phyloP scores from a whole-genome alignment of 2,888 invertebrate genomes.

The Drosophila flavopinicola region DNA sequence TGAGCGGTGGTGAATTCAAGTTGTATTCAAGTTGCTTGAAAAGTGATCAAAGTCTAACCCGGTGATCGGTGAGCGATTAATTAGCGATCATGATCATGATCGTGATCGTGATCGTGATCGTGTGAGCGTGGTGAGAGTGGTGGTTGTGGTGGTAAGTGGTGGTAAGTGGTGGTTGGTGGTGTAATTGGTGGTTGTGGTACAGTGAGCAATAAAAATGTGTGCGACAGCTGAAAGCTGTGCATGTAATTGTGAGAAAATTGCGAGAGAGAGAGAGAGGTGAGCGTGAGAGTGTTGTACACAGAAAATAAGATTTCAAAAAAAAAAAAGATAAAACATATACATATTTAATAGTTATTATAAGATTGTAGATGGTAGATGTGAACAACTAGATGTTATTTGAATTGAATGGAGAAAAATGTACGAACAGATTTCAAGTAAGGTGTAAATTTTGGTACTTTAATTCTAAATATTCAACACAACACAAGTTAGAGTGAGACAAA shows the following conservation, averaged over 20 bases:
- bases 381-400: constrained; percentile 71
- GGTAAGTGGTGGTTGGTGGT: constrained; percentile 19
- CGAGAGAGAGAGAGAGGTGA: constrained; percentile 35
- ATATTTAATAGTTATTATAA: constrained; percentile 55
- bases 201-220: constrained; percentile 63
- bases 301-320: constrained; percentile 43
- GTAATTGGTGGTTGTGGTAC: constrained; percentile 34
- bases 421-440: constrained; percentile 64
- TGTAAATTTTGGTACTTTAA: constrained; percentile 60
- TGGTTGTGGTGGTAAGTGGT: constrained; percentile 18
- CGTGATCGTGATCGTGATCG: constrained; percentile 34
- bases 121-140: constrained; percentile 31
- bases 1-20: constrained; percentile 57
- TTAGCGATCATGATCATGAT: constrained; percentile 47
- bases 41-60: constrained; percentile 56
- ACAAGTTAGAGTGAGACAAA: constrained; percentile 66
- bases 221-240: constrained; percentile 59
- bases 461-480: constrained; percentile 74
- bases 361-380: constrained; percentile 56
- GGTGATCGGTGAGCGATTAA: constrained; percentile 41
- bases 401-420: constrained; percentile 65
- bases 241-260: constrained; percentile 54
- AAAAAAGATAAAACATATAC: constrained; percentile 24
- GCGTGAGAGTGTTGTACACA: constrained; percentile 51
- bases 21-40: constrained; percentile 50